A percentile compares a stretch with the other conserved stretches of the same genome.
phyloP scores from a whole-genome alignment of 1,140 invertebrate genomes.

The Diorhabda carinulata region DNA sequence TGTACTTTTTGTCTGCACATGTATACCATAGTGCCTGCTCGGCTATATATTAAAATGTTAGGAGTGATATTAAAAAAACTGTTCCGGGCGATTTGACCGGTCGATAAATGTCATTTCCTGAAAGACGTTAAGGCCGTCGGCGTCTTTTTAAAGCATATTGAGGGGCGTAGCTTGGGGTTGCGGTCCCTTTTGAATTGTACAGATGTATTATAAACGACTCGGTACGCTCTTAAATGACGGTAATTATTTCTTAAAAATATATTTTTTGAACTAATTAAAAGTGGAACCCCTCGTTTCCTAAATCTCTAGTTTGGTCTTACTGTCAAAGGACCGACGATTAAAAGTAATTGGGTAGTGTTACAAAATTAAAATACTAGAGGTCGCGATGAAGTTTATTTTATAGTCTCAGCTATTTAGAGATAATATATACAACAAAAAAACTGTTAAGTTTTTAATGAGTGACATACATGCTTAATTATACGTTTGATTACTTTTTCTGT shows the following conservation, averaged over 20 bases:
- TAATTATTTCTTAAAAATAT: slow-evolving; percentile 1
- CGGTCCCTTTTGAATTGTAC: not conserved
- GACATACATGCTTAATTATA: no score
- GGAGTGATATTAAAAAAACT: not conserved
- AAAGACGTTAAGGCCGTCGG: not conserved
- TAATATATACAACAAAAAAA: no score
- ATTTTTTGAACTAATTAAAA: not conserved
- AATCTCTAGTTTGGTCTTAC: not conserved
- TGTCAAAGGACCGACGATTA: not conserved
- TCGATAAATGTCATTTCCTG: slow-evolving; percentile 2
- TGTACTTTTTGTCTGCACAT: no score
- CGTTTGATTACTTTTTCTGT: no score
- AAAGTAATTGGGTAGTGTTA: not conserved
- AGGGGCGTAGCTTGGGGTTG: not conserved
- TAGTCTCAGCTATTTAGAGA: no score
- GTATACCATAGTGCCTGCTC: no score
- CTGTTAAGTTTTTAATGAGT: no score
- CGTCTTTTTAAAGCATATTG: not conserved
- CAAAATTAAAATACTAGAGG: no score
- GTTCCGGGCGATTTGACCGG: not conserved
- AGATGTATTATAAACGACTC: slow-evolving; percentile 2
- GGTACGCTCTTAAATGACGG: not conserved
- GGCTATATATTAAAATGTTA: not conserved
- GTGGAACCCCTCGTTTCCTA: not conserved
- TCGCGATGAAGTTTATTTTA: no score